These are phyloP conservation scores for Drosophila ananassae DNA, from an alignment of 1,140 invertebrate genomes.

Conservation along the genomic window DNA sequence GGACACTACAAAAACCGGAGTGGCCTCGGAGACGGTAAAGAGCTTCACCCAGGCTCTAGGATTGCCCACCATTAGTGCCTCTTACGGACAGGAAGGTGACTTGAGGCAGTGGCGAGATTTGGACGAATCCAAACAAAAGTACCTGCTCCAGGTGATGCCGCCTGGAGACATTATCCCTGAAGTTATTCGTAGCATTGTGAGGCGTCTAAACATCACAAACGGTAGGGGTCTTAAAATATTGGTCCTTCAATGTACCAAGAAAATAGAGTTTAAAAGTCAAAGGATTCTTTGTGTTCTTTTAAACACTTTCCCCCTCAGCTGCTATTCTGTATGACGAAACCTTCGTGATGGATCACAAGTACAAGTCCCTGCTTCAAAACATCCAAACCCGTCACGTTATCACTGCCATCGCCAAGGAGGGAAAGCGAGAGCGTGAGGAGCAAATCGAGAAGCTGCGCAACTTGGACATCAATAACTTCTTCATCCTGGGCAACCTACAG, in stretches of 20 bases:
- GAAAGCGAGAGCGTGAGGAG: constrained; percentile 85
- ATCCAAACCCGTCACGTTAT: constrained; percentile 94
- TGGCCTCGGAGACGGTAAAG: constrained; percentile 92
- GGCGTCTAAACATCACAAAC: constrained; percentile 93
- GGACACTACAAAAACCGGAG: constrained; percentile 90
- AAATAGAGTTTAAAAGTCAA: neutral
- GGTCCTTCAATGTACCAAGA: neutral
- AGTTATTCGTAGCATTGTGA: constrained; percentile 91
- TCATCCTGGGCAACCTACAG: constrained; percentile 89
- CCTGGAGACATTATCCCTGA: constrained; percentile 93
- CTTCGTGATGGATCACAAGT: constrained; percentile 96
- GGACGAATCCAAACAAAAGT: constrained; percentile 88
- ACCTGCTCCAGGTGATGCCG: constrained; percentile 90
- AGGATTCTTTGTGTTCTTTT: neutral
- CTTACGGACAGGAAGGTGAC: constrained; percentile 93
- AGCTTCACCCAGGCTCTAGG: constrained; percentile 91
- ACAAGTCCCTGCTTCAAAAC: constrained; percentile 94
- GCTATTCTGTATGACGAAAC: constrained; percentile 94
- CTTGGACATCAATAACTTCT: constrained; percentile 94
- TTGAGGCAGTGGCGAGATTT: constrained; percentile 91
- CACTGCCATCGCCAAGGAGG: constrained; percentile 86
- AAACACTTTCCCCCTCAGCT: constrained; percentile 70
- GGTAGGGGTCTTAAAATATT: constrained; percentile 73
- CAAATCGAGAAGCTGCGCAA: constrained; percentile 90
- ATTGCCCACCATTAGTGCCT: constrained; percentile 92